These are phyloP conservation scores for Megaceryle maxima DNA, from an alignment of 2,113 vertebrate genomes.

Conservation along the genomic window DNA sequence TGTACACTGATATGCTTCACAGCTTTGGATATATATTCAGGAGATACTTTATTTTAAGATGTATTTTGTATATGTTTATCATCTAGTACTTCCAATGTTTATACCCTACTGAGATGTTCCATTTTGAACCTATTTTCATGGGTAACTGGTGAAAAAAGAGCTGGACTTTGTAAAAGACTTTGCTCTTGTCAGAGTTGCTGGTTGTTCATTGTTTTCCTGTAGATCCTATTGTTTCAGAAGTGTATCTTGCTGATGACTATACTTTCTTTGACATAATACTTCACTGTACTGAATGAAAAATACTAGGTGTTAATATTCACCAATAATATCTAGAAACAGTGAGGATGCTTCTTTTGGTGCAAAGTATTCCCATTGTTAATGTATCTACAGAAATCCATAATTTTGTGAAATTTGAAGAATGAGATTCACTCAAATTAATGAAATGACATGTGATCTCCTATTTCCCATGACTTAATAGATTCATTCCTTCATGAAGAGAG, in stretches of 20 bases:
- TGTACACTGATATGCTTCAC: not conserved
- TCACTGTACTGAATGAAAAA: not conserved
- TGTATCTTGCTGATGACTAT: not conserved
- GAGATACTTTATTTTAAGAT: not conserved
- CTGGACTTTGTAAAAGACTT: not conserved
- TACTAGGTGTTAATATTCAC: not conserved
- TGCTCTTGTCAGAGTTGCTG: not conserved
- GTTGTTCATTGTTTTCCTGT: not conserved
- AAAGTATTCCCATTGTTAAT: not conserved
- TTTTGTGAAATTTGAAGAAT: not conserved
- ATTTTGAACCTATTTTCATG: not conserved
- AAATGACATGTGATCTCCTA: accelerated
- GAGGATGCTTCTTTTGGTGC: not conserved
- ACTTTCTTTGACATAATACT: not conserved
- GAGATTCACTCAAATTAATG: not conserved
- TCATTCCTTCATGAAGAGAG: not conserved
- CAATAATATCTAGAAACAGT: not conserved
- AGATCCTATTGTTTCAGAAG: not conserved
- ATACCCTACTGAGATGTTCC: not conserved
- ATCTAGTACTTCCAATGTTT: not conserved
- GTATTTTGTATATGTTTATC: not conserved
- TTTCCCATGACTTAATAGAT: not conserved
- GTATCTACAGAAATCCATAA: not conserved
- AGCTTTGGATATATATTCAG: not conserved
- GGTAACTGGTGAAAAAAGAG: not conserved